Evolutionary conservation across 2,797 vertebrate genomes (phyloP).

Genomic region (Lates japonicus): DNA sequence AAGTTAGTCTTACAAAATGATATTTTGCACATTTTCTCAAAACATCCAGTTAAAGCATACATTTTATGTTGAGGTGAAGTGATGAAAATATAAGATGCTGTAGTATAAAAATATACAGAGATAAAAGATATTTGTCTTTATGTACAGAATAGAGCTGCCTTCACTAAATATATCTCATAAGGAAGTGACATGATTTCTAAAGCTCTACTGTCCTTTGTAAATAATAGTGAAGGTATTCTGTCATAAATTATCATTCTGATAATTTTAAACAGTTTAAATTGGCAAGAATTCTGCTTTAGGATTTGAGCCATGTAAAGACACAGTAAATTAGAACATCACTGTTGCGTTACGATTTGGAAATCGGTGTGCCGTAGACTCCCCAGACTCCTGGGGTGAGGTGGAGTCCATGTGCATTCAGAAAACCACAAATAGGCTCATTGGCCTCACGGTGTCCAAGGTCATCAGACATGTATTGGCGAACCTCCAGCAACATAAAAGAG

Average conservation of each 20-base stretch:
- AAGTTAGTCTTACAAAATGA: neutral
- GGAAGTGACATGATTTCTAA: neutral
- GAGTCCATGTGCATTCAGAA: slow-evolving; percentile 42
- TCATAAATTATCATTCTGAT: neutral
- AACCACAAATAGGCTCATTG: slow-evolving; percentile 57
- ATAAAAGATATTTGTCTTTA: neutral
- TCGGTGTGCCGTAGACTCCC: slow-evolving; percentile 3
- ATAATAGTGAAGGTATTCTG: neutral
- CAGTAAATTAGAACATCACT: slow-evolving; percentile 35
- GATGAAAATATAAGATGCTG: neutral
- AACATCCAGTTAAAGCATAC: neutral
- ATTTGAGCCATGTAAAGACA: neutral
- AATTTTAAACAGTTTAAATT: neutral
- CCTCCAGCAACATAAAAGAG: slow-evolving; percentile 43
- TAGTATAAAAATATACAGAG: neutral
- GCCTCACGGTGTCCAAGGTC: slow-evolving; percentile 67
- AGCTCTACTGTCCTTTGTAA: neutral
- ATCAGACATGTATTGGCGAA: slow-evolving; percentile 67
- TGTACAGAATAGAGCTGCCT: neutral
- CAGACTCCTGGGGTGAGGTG: slow-evolving; percentile 40
- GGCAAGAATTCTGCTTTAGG: neutral
- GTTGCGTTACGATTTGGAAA: slow-evolving; percentile 17
- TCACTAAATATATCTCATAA: neutral
- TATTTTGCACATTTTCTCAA: neutral
- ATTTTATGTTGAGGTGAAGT: neutral